Evolutionary conservation across 2,113 vertebrate genomes (phyloP), one percentile per base, ranked within the genome.

Genomic region (Okapia johnstoni): DNA sequence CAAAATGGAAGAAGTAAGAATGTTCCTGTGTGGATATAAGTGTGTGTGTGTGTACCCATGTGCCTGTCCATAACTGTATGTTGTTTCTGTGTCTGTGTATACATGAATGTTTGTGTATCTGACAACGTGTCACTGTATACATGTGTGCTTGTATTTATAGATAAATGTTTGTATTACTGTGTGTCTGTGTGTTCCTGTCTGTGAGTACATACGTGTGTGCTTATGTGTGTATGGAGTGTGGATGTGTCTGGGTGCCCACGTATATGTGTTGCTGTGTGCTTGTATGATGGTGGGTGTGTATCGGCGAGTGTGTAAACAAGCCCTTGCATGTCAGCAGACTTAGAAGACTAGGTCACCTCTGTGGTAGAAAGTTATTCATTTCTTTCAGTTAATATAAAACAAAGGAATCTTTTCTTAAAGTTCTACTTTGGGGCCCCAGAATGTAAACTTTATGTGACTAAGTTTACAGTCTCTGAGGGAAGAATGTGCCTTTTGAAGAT

Each of bases 401-500:
- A 95, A 97, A 92, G 77, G 46, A 58, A 90, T 80, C 94, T 92
- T 95, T 97, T 92, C 93, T 90, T n/a, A 13, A 55, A 66, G 80
- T 33, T 93, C 66, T 77, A n/a, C 52, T 52, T 90, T 70, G 33
- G 92, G 66, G 85, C 43, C 57, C 55, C 33, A 30, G 70, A 84
- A 91, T 21, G 21, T 43, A 61, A 97, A 95, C 73, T 52, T 70
- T 25, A 46, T 57, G 70, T 7, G 7, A 61, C 54, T 21, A 16
- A 87, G 36, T 94, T 96, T 85, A 70, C 25, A 73, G 81, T 60
- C 94, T 84, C n/a, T 4, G 6, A 50, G 93, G 83, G 73, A 93
- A 91, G 77, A 91, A 77, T 50, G 79, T 50, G 50, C 73, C 83
- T 60, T 97, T 77, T 89, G 95, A 97, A 96, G 90, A 46, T 12